Evolutionary conservation across 2,797 vertebrate species (phyloP).

Genomic region (Sternarchorhynchus goeldii): DNA sequence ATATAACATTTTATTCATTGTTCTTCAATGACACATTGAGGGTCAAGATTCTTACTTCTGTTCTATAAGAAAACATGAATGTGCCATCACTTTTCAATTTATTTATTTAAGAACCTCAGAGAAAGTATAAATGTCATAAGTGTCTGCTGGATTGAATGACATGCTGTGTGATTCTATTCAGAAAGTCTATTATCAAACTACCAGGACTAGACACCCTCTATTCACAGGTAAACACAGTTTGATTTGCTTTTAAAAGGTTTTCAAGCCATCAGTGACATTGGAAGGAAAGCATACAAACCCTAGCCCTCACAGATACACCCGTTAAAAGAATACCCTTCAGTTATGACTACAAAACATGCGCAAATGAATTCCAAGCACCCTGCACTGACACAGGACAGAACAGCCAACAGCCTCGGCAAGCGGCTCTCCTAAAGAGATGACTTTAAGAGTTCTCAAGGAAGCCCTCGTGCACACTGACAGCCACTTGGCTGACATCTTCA

Average conservation of each 20-base stretch:
- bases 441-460: conserved; percentile 26
- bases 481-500: conserved; percentile 31
- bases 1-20: too few relatives aligned
- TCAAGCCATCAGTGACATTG: neutral
- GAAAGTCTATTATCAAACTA: too few relatives aligned
- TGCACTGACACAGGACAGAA: conserved; percentile 31
- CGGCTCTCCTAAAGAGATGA: conserved; percentile 8
- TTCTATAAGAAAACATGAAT: too few relatives aligned
- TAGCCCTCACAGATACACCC: neutral
- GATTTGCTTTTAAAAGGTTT: too few relatives aligned
- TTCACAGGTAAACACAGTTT: neutral
- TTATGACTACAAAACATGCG: neutral
- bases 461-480: conserved; percentile 33
- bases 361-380: conserved; percentile 6
- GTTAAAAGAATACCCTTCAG: neutral
- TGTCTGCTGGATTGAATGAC: too few relatives aligned
- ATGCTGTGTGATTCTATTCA: too few relatives aligned
- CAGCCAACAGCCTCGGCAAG: conserved; percentile 32
- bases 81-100: too few relatives aligned
- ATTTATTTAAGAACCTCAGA: too few relatives aligned
- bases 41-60: too few relatives aligned
- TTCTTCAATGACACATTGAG: too few relatives aligned
- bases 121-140: too few relatives aligned
- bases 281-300: neutral
- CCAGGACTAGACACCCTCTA: too few relatives aligned